Percentiles rank a stretch among this genome's conserved stretches.
Evolutionary conservation across 2,797 vertebrate species (phyloP).

Genomic region (Coregonus suidteri): DNA sequence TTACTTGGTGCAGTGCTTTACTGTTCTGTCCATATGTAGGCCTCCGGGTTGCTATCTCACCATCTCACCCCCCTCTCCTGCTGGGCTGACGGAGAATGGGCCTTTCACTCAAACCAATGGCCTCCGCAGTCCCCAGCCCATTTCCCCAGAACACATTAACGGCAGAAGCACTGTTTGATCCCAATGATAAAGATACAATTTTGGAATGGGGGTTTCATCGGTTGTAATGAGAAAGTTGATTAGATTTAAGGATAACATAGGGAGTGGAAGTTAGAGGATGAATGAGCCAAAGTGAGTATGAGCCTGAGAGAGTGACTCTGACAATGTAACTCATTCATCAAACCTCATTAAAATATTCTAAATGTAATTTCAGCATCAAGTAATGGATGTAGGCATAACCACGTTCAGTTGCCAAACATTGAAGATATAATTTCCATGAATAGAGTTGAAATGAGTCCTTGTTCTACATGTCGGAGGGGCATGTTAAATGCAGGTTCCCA

Average conservation of each 20-base stretch:
- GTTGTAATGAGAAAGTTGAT: not conserved
- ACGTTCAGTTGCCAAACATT: too few species aligned
- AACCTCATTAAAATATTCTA: too few species aligned
- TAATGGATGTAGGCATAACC: too few species aligned
- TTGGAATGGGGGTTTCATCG: not conserved
- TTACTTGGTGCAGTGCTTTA: slow-evolving; percentile 65
- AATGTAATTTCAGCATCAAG: too few species aligned
- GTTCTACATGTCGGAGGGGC: too few species aligned
- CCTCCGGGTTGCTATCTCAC: slow-evolving; percentile 40
- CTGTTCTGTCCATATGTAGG: slow-evolving; percentile 39
- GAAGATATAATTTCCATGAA: too few species aligned
- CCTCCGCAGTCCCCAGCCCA: slow-evolving; percentile 16
- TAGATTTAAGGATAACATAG: not conserved
- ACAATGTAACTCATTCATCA: too few species aligned
- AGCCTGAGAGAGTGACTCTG: not conserved
- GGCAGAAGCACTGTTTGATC: not conserved
- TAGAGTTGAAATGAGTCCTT: too few species aligned
- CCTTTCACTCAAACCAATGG: slow-evolving; percentile 18
- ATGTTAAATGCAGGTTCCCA: not conserved
- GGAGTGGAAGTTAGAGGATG: not conserved
- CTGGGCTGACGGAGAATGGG: slow-evolving; percentile 38
- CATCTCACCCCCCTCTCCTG: slow-evolving; percentile 35
- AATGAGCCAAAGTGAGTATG: not conserved
- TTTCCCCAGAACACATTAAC: not conserved
- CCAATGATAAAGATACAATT: not conserved